These are phyloP conservation scores for Drosophila leonis DNA, from an alignment of 2,888 invertebrate species.

Conservation along the genomic window DNA sequence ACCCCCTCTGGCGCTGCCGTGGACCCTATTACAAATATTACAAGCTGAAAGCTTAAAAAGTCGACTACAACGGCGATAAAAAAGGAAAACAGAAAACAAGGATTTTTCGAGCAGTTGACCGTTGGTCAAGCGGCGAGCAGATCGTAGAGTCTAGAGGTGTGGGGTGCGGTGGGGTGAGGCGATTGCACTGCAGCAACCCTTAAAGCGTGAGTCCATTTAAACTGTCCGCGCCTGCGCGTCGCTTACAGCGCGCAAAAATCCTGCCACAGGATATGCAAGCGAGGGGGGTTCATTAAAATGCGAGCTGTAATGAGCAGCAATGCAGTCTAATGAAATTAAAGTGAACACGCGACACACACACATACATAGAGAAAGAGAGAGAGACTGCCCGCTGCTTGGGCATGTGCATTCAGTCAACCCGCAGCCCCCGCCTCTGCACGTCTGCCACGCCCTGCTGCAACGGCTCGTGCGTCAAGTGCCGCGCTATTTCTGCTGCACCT, in stretches of 20 bases:
- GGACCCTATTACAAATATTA: conserved; percentile 19
- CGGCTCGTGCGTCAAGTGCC: conserved; percentile 64
- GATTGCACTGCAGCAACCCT: conserved; percentile 49
- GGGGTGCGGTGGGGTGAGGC: not conserved
- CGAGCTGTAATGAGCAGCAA: conserved; percentile 68
- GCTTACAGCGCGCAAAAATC: conserved; percentile 52
- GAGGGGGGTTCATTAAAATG: conserved; percentile 72
- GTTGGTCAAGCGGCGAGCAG: conserved; percentile 48
- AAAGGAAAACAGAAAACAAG: conserved; percentile 3
- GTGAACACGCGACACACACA: conserved; percentile 62
- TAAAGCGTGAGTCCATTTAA: conserved; percentile 63
- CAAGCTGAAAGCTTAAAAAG: conserved; percentile 61
- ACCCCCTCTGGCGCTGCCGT: conserved; percentile 1
- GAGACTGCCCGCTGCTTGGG: conserved; percentile 70
- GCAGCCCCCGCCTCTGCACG: conserved; percentile 7
- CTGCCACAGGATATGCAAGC: conserved; percentile 48
- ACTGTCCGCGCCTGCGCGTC: conserved; percentile 76
- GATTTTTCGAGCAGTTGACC: conserved; percentile 53
- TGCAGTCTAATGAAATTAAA: conserved; percentile 77
- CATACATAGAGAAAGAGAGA: conserved; percentile 1
- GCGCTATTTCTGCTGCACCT: conserved; percentile 76
- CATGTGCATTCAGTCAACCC: conserved; percentile 57
- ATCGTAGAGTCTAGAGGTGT: not conserved
- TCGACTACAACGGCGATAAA: conserved; percentile 29
- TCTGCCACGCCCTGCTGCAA: conserved; percentile 8